These are phyloP conservation scores for Tanytarsus gracilentus DNA, from an alignment of 2,888 invertebrate species.

Conservation along the genomic window DNA sequence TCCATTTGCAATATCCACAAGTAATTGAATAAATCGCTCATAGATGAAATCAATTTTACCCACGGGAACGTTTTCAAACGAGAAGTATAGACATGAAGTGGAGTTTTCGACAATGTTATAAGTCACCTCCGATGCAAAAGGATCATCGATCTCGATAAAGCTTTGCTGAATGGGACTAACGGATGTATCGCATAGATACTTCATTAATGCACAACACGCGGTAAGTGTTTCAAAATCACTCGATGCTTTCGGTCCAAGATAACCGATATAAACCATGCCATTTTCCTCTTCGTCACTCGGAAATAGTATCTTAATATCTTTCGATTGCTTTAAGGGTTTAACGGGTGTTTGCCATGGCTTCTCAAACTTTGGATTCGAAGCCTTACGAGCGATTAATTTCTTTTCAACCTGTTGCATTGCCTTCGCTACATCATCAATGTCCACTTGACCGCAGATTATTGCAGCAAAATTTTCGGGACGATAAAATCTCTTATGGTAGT, in stretches of 20 bases:
- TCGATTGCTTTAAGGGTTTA: constrained; percentile 52
- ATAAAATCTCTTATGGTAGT: constrained; percentile 79
- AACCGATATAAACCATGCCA: constrained; percentile 67
- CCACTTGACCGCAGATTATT: constrained; percentile 73
- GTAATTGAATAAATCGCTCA: constrained; percentile 46
- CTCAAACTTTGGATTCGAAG: constrained; percentile 43
- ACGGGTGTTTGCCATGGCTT: constrained; percentile 70
- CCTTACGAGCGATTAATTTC: constrained; percentile 54
- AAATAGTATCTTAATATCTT: constrained; percentile 53
- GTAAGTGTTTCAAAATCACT: constrained; percentile 51
- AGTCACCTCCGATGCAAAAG: constrained; percentile 64
- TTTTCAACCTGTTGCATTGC: constrained; percentile 63
- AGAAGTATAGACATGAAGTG: constrained; percentile 57
- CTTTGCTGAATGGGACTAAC: constrained; percentile 74
- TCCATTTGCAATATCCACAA: constrained; percentile 44
- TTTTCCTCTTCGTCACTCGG: constrained; percentile 78
- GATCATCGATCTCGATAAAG: constrained; percentile 74
- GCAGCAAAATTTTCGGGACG: constrained; percentile 79
- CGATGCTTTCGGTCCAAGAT: constrained; percentile 63
- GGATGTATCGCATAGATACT: constrained; percentile 79
- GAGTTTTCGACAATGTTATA: constrained; percentile 65
- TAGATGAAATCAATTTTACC: constrained; percentile 56
- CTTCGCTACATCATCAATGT: constrained; percentile 63
- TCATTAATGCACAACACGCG: constrained; percentile 59
- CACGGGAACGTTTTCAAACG: constrained; percentile 66